Percentiles rank a stretch among this genome's conserved stretches.
phyloP scores from a whole-genome alignment of 1,140 invertebrate genomes.

The Bombus waltoni region DNA sequence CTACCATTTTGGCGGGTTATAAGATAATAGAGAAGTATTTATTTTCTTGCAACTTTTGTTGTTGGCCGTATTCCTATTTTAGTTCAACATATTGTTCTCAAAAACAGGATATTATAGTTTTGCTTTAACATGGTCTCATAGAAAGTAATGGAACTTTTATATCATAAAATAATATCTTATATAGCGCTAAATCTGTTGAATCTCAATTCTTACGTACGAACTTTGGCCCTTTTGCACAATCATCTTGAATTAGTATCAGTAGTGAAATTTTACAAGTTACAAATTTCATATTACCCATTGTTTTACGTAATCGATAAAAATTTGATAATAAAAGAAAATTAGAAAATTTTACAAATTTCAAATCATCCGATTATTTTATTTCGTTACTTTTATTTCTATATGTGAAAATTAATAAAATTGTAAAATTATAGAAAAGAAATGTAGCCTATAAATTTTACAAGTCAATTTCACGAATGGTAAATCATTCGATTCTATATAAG shows the following conservation, averaged over 20 bases:
- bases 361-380: too few relatives aligned
- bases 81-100: background rate
- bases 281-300: background rate
- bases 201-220: background rate
- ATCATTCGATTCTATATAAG: too few relatives aligned
- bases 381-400: background rate
- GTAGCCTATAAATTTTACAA: background rate
- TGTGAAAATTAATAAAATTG: background rate
- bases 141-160: background rate
- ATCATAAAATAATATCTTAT: background rate
- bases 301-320: too few relatives aligned
- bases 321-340: too few relatives aligned
- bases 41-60: background rate
- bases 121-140: background rate
- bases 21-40: background rate
- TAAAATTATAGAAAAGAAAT: background rate
- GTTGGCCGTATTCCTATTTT: background rate
- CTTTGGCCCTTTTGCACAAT: background rate
- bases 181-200: background rate
- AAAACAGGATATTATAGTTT: background rate
- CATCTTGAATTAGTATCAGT: background rate
- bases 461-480: too few relatives aligned
- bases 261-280: background rate
- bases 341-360: background rate
- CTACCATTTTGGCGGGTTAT: too few relatives aligned